phyloP scores from a whole-genome alignment of 2,797 vertebrate species.

The Chaetophractus vellerosus region DNA sequence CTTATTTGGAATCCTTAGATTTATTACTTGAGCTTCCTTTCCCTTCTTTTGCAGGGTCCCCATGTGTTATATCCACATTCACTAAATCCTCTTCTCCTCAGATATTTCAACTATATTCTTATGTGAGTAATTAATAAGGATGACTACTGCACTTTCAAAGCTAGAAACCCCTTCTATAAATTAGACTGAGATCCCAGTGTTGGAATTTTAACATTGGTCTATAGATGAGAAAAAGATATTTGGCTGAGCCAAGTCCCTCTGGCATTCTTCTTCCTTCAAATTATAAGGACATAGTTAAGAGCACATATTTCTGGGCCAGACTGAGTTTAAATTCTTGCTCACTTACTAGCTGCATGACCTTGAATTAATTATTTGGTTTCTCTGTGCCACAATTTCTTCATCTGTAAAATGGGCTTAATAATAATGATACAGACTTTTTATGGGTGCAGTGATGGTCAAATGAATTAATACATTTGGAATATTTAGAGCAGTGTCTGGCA shows the following conservation, averaged over 20 bases:
- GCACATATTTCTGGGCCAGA: background rate
- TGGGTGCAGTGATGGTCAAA: background rate
- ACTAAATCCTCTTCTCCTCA: background rate
- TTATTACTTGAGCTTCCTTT: background rate
- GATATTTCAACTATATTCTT: background rate
- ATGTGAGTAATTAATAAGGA: background rate
- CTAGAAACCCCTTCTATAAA: background rate
- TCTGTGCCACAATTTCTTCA: background rate
- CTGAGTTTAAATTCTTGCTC: background rate
- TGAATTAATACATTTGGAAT: background rate
- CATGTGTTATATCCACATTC: background rate
- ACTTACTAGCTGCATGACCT: background rate
- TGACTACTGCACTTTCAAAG: conserved; percentile 3
- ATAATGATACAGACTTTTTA: background rate
- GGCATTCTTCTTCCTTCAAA: background rate
- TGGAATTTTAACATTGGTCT: background rate
- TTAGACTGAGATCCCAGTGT: background rate
- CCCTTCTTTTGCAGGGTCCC: background rate
- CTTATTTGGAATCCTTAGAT: background rate
- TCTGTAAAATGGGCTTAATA: background rate
- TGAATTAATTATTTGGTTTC: background rate
- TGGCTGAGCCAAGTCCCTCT: background rate
- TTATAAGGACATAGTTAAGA: background rate
- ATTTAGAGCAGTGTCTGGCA: background rate
- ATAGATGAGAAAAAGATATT: background rate